These are phyloP conservation scores for Sceloporus undulatus DNA, from an alignment of 2,113 vertebrate species.

Conservation along the genomic window DNA sequence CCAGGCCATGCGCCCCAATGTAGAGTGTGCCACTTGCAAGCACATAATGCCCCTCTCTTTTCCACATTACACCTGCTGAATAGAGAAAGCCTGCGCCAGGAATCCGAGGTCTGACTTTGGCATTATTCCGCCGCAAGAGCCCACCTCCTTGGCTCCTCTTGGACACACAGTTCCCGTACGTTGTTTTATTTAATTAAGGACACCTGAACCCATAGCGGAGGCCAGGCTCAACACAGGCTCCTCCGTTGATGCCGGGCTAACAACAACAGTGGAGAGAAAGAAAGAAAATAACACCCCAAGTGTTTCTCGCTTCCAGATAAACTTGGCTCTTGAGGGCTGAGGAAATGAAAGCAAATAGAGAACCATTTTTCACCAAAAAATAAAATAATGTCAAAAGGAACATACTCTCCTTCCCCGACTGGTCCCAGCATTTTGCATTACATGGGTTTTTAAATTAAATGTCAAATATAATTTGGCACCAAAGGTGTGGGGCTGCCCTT, in stretches of 20 bases:
- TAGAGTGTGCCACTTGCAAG: not conserved
- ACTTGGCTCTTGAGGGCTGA: conserved; percentile 35
- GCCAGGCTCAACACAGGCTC: conserved; percentile 51
- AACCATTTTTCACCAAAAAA: conserved; percentile 43
- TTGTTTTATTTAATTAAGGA: conserved; percentile 57
- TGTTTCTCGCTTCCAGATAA: conserved; percentile 53
- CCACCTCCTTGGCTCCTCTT: conserved; percentile 30
- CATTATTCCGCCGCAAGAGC: conserved; percentile 19
- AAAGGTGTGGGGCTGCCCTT: conserved; percentile 56
- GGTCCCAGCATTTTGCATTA: conserved; percentile 59
- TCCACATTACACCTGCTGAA: conserved; percentile 51
- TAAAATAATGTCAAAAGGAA: conserved; percentile 37
- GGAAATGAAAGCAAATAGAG: conserved; percentile 69
- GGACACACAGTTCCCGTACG: not conserved
- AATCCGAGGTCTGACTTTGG: conserved; percentile 18
- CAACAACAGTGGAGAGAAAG: not conserved
- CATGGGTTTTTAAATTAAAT: conserved; percentile 68
- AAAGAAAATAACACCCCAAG: not conserved
- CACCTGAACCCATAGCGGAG: conserved; percentile 6
- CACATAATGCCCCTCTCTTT: conserved; percentile 54
- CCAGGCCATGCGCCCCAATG: not conserved
- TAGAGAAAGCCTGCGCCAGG: conserved; percentile 34
- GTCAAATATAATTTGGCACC: conserved; percentile 69
- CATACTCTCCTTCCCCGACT: conserved; percentile 3
- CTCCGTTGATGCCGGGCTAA: conserved; percentile 49